phyloP scores from a whole-genome alignment of 1,140 invertebrate species.

The Euglossa dilemma region DNA sequence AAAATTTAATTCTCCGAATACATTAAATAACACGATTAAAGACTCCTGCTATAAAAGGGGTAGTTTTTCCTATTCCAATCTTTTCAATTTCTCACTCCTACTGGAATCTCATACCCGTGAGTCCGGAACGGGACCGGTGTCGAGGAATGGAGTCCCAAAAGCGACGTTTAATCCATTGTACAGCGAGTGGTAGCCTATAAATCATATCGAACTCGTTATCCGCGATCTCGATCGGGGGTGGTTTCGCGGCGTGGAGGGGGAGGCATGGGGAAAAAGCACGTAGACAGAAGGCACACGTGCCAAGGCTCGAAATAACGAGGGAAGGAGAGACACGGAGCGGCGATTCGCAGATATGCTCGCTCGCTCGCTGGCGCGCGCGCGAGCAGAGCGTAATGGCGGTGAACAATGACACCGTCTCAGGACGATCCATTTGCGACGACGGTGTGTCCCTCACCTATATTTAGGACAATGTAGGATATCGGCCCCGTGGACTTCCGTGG shows the following conservation, averaged over 20 bases:
- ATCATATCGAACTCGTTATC: slow-evolving; percentile 2
- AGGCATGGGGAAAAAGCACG: slow-evolving; percentile 34
- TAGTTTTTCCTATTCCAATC: no score
- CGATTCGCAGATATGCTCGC: slow-evolving; percentile 27
- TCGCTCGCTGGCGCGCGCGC: slow-evolving; percentile 1
- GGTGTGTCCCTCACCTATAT: slow-evolving; percentile 51
- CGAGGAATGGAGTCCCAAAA: background rate
- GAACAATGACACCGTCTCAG: slow-evolving; percentile 48
- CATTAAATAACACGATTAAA: no score
- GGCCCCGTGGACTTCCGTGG: slow-evolving; percentile 38
- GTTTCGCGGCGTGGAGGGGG: background rate
- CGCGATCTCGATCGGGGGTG: slow-evolving; percentile 17
- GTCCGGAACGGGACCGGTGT: background rate
- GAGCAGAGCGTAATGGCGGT: slow-evolving; percentile 2
- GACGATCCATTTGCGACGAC: slow-evolving; percentile 45
- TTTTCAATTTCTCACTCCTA: no score
- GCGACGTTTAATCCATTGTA: background rate
- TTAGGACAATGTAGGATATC: slow-evolving; percentile 52
- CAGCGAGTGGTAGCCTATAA: background rate
- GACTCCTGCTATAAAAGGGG: background rate
- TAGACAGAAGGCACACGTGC: slow-evolving; percentile 38
- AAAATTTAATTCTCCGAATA: no score
- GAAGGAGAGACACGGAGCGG: no score
- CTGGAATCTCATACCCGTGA: background rate
- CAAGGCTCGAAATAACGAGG: slow-evolving; percentile 46